These are phyloP conservation scores for Halichoerus grypus DNA, from an alignment of 2,113 vertebrate species.

Conservation along the genomic window DNA sequence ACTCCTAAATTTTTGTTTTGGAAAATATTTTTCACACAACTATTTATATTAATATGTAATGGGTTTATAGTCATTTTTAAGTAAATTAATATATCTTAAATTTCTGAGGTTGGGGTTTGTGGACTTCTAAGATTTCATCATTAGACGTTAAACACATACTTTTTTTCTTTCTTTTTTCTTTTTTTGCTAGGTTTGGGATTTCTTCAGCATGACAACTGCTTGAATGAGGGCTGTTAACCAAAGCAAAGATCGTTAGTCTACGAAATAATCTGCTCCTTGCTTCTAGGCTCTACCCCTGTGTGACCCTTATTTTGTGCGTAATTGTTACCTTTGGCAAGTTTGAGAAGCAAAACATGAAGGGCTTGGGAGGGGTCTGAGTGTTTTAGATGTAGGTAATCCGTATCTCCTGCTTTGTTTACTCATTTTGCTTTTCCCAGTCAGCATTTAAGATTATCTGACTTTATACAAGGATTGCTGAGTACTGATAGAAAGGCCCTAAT, in stretches of 20 bases:
- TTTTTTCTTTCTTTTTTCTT: background rate
- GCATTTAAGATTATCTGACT: background rate
- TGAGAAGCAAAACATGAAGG: background rate
- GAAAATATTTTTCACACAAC: constrained; percentile 8
- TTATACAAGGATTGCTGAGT: background rate
- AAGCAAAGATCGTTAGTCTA: constrained; percentile 4
- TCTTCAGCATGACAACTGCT: background rate
- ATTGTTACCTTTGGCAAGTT: constrained; percentile 16
- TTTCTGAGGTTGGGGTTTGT: background rate
- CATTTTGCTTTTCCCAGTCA: constrained; percentile 16
- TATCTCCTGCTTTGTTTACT: background rate
- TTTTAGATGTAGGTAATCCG: background rate
- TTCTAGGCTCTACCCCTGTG: background rate
- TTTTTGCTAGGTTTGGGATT: background rate
- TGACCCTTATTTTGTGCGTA: background rate
- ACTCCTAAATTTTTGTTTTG: background rate
- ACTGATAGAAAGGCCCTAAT: background rate
- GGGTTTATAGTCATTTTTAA: constrained; percentile 23
- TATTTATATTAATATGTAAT: background rate
- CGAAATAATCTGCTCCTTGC: background rate
- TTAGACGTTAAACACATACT: background rate
- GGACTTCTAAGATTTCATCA: background rate
- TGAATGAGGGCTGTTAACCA: background rate
- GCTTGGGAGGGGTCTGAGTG: background rate
- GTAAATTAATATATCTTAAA: constrained; percentile 1